phyloP scores from a whole-genome alignment of 2,888 invertebrate genomes.

The Cactoblastis cactorum region DNA sequence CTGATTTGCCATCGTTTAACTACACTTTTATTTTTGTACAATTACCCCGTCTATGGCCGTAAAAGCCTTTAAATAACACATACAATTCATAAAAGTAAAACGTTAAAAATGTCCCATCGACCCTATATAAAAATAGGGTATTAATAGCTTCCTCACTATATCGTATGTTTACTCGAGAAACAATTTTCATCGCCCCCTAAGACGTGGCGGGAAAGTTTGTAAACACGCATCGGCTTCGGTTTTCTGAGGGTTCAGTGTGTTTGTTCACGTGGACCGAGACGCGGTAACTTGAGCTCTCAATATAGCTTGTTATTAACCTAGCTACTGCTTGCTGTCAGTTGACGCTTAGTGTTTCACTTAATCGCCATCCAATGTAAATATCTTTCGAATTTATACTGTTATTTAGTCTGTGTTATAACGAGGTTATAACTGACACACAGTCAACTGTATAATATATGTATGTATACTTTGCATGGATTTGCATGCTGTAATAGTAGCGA shows the following conservation, averaged over 20 bases:
- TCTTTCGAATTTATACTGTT: no score
- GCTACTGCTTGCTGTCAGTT: slow-evolving; percentile 18
- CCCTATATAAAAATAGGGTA: slow-evolving; percentile 5
- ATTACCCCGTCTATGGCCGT: no score
- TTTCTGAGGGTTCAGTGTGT: slow-evolving; percentile 39
- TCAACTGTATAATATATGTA: no score
- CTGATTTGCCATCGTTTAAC: no score
- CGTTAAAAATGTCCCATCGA: neutral
- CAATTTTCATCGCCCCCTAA: slow-evolving; percentile 38
- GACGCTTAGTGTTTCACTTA: no score
- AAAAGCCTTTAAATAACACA: neutral
- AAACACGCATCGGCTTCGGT: slow-evolving; percentile 44
- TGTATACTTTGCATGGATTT: no score
- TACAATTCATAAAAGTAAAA: neutral
- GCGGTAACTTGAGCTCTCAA: slow-evolving; percentile 30
- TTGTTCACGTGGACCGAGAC: slow-evolving; percentile 47
- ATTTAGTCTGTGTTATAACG: no score
- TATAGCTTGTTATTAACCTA: slow-evolving; percentile 35
- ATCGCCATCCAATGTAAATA: no score
- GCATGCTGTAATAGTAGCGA: no score
- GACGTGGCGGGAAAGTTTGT: slow-evolving; percentile 46
- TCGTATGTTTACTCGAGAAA: slow-evolving; percentile 21
- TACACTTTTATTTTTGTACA: no score
- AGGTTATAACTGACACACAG: no score
- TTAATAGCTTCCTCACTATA: slow-evolving; percentile 8